Evolutionary conservation across 2,113 vertebrate species (phyloP).

Genomic region (Labeo catla): DNA sequence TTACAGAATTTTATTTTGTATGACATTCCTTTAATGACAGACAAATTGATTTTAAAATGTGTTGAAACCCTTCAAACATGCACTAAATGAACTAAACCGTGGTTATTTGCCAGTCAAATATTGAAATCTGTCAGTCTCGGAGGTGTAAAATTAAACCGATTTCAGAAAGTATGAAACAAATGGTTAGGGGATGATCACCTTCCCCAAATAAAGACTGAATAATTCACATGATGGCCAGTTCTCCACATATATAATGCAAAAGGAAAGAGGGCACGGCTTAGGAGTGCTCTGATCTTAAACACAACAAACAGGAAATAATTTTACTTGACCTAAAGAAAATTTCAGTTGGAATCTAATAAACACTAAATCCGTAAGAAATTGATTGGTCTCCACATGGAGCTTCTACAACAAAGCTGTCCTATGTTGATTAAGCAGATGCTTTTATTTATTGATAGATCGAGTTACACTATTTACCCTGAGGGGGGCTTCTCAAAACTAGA

Average conservation of each 20-base stretch:
- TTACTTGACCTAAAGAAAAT: background rate
- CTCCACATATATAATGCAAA: constrained; percentile 30
- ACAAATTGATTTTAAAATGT: background rate
- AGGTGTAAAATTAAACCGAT: background rate
- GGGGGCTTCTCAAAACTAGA: constrained; percentile 15
- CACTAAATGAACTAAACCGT: background rate
- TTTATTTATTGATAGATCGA: background rate
- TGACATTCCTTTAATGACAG: no score
- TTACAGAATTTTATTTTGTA: no score
- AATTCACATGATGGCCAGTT: constrained; percentile 61
- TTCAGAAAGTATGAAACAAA: background rate
- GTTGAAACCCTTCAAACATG: background rate
- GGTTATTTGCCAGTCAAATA: background rate
- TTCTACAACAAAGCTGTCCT: background rate
- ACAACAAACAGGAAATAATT: background rate
- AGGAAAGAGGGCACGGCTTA: constrained; percentile 5
- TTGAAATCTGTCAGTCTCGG: background rate
- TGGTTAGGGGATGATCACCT: background rate
- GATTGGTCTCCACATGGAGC: background rate
- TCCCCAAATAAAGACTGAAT: constrained; percentile 63
- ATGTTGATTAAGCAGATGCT: background rate
- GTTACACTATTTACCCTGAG: constrained; percentile 3
- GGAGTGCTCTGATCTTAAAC: background rate
- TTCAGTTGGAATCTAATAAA: background rate
- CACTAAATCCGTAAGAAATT: background rate